Conservation (phyloP, 1,140 invertebrate species). For the Aphelenchoides fujianensis region DNA sequence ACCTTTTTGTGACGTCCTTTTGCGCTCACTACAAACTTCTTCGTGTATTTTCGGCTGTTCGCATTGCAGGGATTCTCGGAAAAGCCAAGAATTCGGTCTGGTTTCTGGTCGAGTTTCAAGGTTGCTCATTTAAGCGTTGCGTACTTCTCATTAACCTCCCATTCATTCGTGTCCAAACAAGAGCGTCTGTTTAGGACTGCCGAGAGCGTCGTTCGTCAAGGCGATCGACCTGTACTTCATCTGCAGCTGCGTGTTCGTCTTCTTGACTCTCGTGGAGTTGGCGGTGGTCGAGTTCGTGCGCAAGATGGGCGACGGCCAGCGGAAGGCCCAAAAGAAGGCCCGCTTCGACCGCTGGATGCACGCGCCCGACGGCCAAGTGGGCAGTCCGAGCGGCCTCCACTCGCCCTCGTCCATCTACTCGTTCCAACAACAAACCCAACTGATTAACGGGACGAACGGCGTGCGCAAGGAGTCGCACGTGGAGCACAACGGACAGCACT, state of each 20-base stretch:
- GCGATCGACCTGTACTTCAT: conserved; percentile 64
- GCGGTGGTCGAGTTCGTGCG: conserved; percentile 63
- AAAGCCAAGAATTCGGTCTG: neutral
- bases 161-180: neutral
- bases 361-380: neutral
- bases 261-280: conserved; percentile 64
- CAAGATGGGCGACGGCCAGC: conserved; percentile 27
- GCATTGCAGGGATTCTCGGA: too few species aligned
- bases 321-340: conserved; percentile 20
- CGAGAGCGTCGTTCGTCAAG: conserved; percentile 56
- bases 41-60: too few species aligned
- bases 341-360: neutral
- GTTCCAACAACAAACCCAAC: neutral
- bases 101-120: neutral
- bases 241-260: conserved; percentile 64
- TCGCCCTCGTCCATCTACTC: neutral
- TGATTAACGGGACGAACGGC: neutral
- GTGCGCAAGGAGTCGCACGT: neutral
- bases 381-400: neutral
- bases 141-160: neutral
- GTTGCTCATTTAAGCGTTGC: neutral
- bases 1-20: neutral
- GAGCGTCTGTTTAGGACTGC: conserved; percentile 27
- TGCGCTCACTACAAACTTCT: too few species aligned
- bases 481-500: conserved; percentile 25